Evolutionary conservation across 1,140 invertebrate genomes (phyloP), one percentile per base, ranked within the genome.

Genomic region (Rhagoletis zephyria): DNA sequence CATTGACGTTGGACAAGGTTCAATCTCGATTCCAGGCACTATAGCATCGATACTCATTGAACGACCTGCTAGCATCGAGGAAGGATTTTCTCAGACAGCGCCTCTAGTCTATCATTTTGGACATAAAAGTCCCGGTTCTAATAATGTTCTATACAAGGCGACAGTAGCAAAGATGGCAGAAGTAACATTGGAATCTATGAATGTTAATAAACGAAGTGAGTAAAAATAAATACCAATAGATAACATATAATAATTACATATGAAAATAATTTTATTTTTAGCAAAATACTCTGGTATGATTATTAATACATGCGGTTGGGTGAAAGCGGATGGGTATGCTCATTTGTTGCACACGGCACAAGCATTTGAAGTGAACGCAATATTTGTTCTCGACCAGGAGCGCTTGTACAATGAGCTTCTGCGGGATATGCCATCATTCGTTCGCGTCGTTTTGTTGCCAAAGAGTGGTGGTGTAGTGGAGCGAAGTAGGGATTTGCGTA

Each of bases 301-400:
- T 60, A 98, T 99, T 85, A 99, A 99, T 92, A 99, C 99, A 0
- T 98, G 98, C 91, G 98, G 98, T 1, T 99, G 98, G 98, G 96
- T 99, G 0, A 98, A 98, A 94, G 97, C 95, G 1, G 96, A 95
- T 7, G 98, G 97, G 0, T 98, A 98, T 91, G 96, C 96, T 90
- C 94, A 96, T 67, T 91, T 98, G 12, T 95, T 96, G 10, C 97
- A 98, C 90, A 96, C 97, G 5, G 97, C 98, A 0, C 96, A 97
- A 91, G 97, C 97, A 6, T 99, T 99, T 94, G 97, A 99, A 94
- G 97, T 98, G 2, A 97, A 99, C 93, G 96, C 98, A 0, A 97
- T 99, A 90, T 94, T 99, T 88, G 98, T 99, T 0, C 92, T 99
- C 81, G 99, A 99, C 93, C 98, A 99, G 93, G 98, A 99, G 93